Base-by-base conservation (phyloP, 1,140 invertebrate species). In the Trigoniulus corallinus region DNA sequence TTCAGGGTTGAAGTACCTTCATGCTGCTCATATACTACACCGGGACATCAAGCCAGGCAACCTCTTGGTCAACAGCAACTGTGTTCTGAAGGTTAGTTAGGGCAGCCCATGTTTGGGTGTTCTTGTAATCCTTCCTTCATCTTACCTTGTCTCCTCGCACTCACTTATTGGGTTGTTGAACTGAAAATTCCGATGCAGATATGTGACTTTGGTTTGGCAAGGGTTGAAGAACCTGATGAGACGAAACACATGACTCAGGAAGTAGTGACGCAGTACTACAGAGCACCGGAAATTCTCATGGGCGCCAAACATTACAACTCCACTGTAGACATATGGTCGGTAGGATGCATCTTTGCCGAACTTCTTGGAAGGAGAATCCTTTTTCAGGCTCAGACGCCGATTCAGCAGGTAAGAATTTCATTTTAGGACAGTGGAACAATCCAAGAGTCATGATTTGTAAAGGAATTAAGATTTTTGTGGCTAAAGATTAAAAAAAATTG, bases 31-130 rank as follows among this genome's bases (percentile, higher is more conserved):
- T 62, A 96, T 98, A 64, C 75, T 98, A 43, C 95, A 98, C 72
- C 77, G 95, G 64, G 95, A 98, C 70, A 97, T 98, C 61, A 98
- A 98, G 67, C 94, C 94, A n/a, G 93, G 93, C 51, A 98, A 98
- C 70, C 74, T 98, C 51, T 75, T 98, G 60, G 93, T 98, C 58
- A 98, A 98, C 72, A 92, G 88, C 67, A 97, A 98, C 72, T 98
- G 94, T 72, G 85, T 95, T 61, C 75, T 98, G 54, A 97, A 97
- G 78, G 82, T 86, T 66, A 70, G 67, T 57, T 13, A 1, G 7
- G 29, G 15, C 29, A 7, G 29, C 29, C 29, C 7, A 10, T 21
- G 29, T 34, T 34, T 21, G 7, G 26, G 20, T 18, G 12, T n/a
- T 52, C 13, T 27, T 13, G 23, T 22, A 18, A 7, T 20, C 10